These are phyloP conservation scores for Pterocles orientalis DNA, from an alignment of 2,113 vertebrate species.

Conservation along the genomic window DNA sequence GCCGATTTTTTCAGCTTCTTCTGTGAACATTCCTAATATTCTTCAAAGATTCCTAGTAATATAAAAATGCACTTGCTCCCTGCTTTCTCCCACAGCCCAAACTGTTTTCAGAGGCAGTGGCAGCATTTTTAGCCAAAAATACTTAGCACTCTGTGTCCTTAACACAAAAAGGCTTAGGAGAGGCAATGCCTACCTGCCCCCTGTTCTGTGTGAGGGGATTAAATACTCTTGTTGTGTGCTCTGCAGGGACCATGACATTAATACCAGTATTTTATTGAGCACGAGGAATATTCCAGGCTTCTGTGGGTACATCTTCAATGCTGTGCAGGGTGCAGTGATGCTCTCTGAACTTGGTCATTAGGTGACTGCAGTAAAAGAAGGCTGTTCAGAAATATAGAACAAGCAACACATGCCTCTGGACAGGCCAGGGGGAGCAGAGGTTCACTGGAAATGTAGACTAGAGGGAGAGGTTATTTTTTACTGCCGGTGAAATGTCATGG, in stretches of 20 bases:
- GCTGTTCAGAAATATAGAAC: background rate
- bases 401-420: accelerated
- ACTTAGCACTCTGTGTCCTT: background rate
- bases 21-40: background rate
- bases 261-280: background rate
- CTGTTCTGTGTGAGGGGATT: background rate
- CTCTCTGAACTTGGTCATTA: background rate
- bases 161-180: background rate
- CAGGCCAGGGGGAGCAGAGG: background rate
- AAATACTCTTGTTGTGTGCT: background rate
- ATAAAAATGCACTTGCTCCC: background rate
- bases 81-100: background rate
- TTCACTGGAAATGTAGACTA: background rate
- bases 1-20: background rate
- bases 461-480: background rate
- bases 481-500: background rate
- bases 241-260: background rate
- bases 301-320: background rate
- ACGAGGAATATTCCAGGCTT: background rate
- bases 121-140: background rate
- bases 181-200: background rate
- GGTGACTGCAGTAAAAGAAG: background rate
- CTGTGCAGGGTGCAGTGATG: background rate
- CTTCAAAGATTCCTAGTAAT: background rate
- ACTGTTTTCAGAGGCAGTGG: background rate